Conservation (phyloP, 37 sponge, comb jelly and placozoan species). For the Lycopodina hypogea region DNA sequence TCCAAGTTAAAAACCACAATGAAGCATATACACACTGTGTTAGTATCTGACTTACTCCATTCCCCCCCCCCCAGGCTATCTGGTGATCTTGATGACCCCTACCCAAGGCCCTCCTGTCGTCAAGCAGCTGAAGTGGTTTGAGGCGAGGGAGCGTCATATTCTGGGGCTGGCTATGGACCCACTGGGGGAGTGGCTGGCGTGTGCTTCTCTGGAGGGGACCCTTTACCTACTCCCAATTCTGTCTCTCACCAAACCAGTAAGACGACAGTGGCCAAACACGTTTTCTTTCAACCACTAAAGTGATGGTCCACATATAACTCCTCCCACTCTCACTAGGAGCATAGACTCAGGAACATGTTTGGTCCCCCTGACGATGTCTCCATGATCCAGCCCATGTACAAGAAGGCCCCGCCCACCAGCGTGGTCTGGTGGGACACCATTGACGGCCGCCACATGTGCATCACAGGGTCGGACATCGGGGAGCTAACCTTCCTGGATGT, state of each 20-base stretch:
- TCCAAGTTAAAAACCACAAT: neutral
- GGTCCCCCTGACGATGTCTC: conserved; percentile 60
- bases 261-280: neutral
- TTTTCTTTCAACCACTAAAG: no score
- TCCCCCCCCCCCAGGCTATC: conserved; percentile 33
- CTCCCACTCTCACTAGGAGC: neutral
- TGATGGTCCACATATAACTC: neutral
- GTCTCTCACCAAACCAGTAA: conserved; percentile 8
- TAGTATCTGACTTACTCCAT: neutral
- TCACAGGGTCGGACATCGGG: conserved; percentile 82
- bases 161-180: conserved; percentile 66
- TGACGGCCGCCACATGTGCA: conserved; percentile 53
- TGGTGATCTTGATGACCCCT: conserved; percentile 26
- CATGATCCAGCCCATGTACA: conserved; percentile 35
- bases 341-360: conserved; percentile 20
- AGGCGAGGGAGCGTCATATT: conserved; percentile 52
- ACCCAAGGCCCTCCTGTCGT: conserved; percentile 14
- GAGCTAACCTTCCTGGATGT: conserved; percentile 71
- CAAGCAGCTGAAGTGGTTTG: conserved; percentile 81
- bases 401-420: conserved; percentile 65
- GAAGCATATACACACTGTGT: neutral
- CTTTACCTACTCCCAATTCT: conserved; percentile 65
- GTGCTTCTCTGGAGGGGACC: conserved; percentile 64
- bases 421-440: conserved; percentile 85
- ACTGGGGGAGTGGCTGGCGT: conserved; percentile 83